phyloP scores from a whole-genome alignment of 1,140 invertebrate species.

The Reticulitermes speratus region DNA sequence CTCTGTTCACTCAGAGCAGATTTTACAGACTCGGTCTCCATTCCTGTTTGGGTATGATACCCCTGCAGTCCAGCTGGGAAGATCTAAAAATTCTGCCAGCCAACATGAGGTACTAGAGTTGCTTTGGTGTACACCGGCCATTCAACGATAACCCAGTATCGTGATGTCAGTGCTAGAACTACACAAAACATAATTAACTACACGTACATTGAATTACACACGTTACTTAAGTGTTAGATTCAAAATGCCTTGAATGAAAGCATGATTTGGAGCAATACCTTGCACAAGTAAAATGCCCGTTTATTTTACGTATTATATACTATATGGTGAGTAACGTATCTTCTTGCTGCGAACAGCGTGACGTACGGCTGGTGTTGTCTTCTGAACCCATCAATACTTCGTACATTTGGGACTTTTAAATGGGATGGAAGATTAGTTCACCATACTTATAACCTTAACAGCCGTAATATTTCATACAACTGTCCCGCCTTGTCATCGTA shows the following conservation, averaged over 20 bases:
- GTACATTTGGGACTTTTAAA: not conserved
- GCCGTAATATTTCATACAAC: not conserved
- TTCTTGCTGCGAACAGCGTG: not conserved
- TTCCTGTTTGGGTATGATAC: slow-evolving; percentile 40
- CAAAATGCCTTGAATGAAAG: not conserved
- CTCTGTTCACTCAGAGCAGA: slow-evolving; percentile 58
- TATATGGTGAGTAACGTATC: not conserved
- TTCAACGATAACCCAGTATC: slow-evolving; percentile 17
- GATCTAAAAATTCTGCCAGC: slow-evolving; percentile 14
- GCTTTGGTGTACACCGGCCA: slow-evolving; percentile 13
- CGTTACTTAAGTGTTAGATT: not conserved
- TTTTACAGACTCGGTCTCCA: slow-evolving; percentile 64
- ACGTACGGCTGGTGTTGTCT: not conserved
- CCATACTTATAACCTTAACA: not conserved
- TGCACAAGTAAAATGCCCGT: not conserved
- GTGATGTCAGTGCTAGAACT: slow-evolving; percentile 3
- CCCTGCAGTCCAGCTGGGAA: slow-evolving; percentile 30
- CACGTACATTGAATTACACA: not conserved
- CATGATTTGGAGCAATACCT: not conserved
- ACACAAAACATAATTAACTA: too few species aligned
- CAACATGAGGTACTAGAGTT: slow-evolving; percentile 26
- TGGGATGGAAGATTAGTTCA: not conserved
- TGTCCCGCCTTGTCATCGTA: not conserved
- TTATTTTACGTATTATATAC: not conserved
- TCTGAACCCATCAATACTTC: not conserved